phyloP scores from a whole-genome alignment of 2,888 invertebrate genomes.

The Meghimatium bilineatum region DNA sequence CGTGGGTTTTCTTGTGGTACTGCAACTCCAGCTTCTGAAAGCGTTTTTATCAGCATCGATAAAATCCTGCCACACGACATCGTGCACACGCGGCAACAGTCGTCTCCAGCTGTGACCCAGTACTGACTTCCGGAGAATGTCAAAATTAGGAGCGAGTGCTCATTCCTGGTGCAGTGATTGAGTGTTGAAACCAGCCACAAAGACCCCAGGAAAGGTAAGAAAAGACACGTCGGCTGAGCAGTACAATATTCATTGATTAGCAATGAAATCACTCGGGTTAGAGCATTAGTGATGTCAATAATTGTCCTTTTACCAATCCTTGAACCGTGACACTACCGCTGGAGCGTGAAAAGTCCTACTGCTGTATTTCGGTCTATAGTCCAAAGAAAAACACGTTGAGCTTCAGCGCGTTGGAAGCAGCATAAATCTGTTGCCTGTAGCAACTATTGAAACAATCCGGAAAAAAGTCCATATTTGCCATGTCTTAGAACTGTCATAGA shows the following conservation, averaged over 20 bases:
- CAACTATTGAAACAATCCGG: background rate
- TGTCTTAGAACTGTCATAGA: background rate
- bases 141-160: slow-evolving; percentile 19
- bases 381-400: background rate
- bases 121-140: background rate
- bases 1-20: background rate
- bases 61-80: background rate
- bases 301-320: background rate
- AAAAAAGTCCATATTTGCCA: background rate
- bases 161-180: slow-evolving; percentile 5
- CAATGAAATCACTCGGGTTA: background rate
- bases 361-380: background rate
- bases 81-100: background rate
- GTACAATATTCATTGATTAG: background rate
- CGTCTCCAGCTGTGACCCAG: slow-evolving; percentile 13
- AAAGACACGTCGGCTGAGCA: background rate
- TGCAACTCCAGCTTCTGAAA: background rate
- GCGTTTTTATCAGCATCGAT: background rate
- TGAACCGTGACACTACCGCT: background rate
- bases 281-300: slow-evolving; percentile 19
- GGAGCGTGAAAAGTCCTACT: background rate
- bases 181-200: background rate
- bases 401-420: background rate
- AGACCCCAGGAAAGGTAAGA: background rate
- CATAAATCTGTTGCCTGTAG: background rate